Evolutionary conservation across 2,113 vertebrate species (phyloP).

Genomic region (Todiramphus saurophagus): DNA sequence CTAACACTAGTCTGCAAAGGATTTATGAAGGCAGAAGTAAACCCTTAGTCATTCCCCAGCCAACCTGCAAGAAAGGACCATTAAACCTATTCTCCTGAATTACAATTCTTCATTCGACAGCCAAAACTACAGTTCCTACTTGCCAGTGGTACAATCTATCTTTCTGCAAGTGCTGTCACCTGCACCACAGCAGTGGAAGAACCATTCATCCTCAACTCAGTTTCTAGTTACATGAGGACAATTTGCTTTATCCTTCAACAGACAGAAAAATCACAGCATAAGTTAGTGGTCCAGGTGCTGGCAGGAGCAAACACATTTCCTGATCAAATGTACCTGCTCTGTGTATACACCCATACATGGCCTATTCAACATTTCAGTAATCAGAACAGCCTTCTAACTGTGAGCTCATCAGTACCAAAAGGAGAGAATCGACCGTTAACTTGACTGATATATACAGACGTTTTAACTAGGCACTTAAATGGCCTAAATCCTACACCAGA

Average conservation of each 20-base stretch:
- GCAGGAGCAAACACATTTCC: neutral
- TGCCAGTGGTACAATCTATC: neutral
- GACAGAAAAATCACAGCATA: neutral
- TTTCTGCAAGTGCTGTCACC: neutral
- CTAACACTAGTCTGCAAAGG: neutral
- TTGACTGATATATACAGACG: neutral
- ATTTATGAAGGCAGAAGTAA: neutral
- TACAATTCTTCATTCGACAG: neutral
- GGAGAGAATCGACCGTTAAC: neutral
- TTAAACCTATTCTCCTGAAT: neutral
- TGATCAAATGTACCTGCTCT: neutral
- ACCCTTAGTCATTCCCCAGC: neutral
- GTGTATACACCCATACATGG: fast-evolving
- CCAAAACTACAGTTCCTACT: neutral
- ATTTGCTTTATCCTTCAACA: neutral
- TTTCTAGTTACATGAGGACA: neutral
- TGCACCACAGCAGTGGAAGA: neutral
- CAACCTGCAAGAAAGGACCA: neutral
- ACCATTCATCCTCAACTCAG: neutral
- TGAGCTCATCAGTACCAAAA: neutral
- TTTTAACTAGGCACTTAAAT: neutral
- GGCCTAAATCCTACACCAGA: neutral
- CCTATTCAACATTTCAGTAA: neutral
- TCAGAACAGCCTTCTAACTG: neutral
- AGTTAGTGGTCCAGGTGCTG: neutral